Percentiles rank a stretch among this genome's conserved stretches.
Evolutionary conservation across 1,140 invertebrate species (phyloP).

Genomic region (Zaprionus nigranus): DNA sequence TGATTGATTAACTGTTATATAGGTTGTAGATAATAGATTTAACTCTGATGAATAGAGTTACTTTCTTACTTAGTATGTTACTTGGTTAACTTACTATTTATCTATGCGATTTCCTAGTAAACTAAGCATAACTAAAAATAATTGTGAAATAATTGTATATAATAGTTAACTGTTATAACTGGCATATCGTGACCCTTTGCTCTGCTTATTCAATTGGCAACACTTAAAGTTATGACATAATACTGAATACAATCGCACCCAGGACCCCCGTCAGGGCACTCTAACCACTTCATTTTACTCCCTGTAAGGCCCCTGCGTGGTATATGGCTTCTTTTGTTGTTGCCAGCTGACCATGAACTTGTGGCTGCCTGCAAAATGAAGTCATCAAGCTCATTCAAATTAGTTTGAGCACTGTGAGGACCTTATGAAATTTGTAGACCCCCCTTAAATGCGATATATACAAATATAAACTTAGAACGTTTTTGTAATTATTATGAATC

Average conservation of each 20-base stretch:
- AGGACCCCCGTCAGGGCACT: not conserved
- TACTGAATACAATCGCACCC: slow-evolving; percentile 1
- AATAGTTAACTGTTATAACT: not conserved
- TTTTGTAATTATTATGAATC: not conserved
- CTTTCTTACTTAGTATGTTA: no score
- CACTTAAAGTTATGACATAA: slow-evolving; percentile 26
- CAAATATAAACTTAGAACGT: not conserved
- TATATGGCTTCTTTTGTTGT: not conserved
- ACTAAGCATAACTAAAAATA: no score
- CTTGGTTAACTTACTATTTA: no score
- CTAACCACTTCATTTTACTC: not conserved
- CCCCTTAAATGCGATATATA: no score
- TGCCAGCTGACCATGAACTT: slow-evolving; percentile 21
- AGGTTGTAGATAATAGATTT: no score
- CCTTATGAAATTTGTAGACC: not conserved
- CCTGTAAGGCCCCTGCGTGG: not conserved
- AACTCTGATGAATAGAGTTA: no score
- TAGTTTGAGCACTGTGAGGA: no score
- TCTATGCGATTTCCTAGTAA: no score
- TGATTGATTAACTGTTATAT: no score
- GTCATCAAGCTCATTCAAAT: slow-evolving; percentile 15
- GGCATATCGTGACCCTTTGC: not conserved
- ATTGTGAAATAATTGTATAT: not conserved
- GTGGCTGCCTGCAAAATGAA: slow-evolving; percentile 11
- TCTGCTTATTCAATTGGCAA: slow-evolving; percentile 9